Evolutionary conservation across 1,140 invertebrate genomes (phyloP).

Genomic region (Bombus polaris): DNA sequence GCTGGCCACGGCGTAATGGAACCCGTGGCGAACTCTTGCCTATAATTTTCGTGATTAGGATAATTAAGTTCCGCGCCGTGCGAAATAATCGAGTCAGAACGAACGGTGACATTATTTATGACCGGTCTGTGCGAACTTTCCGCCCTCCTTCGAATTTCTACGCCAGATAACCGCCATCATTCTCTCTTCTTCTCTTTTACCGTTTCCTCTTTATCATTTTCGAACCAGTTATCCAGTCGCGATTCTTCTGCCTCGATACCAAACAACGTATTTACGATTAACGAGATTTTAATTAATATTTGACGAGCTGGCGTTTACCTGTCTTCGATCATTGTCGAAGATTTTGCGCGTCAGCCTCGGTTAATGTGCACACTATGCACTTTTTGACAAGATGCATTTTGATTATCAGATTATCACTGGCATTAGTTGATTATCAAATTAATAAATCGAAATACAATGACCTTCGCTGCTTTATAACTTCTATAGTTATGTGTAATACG

Average conservation of each 20-base stretch:
- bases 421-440: neutral
- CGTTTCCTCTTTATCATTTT: too few relatives aligned
- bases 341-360: neutral
- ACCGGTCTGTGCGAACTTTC: slow-evolving; percentile 16
- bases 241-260: neutral
- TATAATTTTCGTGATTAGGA: slow-evolving; percentile 45
- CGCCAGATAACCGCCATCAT: neutral
- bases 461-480: too few relatives aligned
- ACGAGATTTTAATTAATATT: slow-evolving; percentile 65
- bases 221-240: neutral
- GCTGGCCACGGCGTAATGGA: slow-evolving; percentile 10
- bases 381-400: neutral
- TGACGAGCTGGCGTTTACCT: slow-evolving; percentile 37
- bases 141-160: neutral
- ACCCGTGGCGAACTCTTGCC: slow-evolving; percentile 12
- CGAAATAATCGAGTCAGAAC: slow-evolving; percentile 33
- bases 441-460: neutral
- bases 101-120: slow-evolving; percentile 44
- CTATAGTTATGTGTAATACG: too few relatives aligned
- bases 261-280: slow-evolving; percentile 33
- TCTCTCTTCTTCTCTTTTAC: neutral
- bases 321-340: neutral
- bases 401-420: neutral
- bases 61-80: slow-evolving; percentile 35
- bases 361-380: neutral